Evolutionary conservation across 2,113 vertebrate genomes (phyloP), one percentile per base, ranked within the genome.

Genomic region (Neogale vison): DNA sequence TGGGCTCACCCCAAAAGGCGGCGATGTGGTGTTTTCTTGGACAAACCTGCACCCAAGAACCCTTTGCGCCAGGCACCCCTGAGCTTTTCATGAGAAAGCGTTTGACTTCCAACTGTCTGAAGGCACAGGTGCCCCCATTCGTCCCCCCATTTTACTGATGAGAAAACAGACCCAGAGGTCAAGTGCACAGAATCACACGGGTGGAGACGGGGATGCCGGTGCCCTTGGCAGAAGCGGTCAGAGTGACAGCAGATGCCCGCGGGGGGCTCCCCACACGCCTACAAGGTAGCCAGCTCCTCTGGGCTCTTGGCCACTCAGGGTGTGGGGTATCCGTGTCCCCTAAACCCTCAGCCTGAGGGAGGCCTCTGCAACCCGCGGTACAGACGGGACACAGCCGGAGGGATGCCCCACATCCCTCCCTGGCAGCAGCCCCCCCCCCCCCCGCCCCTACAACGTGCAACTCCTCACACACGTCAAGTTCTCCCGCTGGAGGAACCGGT

Each of bases 231-330:
- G 29, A 29, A 14, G 29, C 1, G 13, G 61, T 31, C 26, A 63
- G 1, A 63, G 63, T 31, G 63, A 65, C 12, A 1, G 20, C 31
- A 24, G 61, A 31, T 39, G 14, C 36, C 34, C 1, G 14, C 11
- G 3, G n/a, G 61, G 36, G 24, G 18, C 63, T 57, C 4, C 23
- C 50, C 31, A 39, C 29, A 7, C 0, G 17, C 23, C 36, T 50
- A 50, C 3, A 6, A 23, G 8, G 13, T 6, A 2, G 24, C 21
- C 47, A 24, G 59, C 17, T 50, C 4, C 1, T 36, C 11, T 10
- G 9, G 0, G 4, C 34, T 4, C 0, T 1, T 20, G n/a, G 29
- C 11, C 29, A 2, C 1, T 12, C 3, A 10, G 12, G 42, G 7
- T 42, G 21, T 0, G 21, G 0, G 24, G 15, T 42, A 7, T 9